A percentile compares a stretch with the other conserved stretches of the same genome.
Evolutionary conservation across 2,888 invertebrate species (phyloP).

Genomic region (Eumacrocentrus americanus): DNA sequence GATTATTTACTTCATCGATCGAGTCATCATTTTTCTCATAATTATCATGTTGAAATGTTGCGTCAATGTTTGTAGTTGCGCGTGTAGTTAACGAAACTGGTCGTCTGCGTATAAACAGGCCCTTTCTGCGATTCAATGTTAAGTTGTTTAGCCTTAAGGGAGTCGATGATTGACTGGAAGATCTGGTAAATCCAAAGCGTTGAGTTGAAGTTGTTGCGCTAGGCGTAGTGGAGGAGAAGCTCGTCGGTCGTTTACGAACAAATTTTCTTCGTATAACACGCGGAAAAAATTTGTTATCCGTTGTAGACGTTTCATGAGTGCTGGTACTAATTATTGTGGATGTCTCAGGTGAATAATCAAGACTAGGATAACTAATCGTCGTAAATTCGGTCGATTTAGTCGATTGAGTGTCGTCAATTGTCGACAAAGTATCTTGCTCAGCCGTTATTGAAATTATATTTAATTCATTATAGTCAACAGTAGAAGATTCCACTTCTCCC

Average conservation of each 20-base stretch:
- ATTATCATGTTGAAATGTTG: constrained; percentile 9
- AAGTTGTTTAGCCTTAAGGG: too few species aligned
- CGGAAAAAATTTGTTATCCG: constrained; percentile 24
- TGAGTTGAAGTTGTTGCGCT: constrained; percentile 4
- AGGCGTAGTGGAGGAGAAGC: constrained; percentile 20
- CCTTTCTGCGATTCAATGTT: constrained; percentile 48
- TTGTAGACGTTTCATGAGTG: constrained; percentile 19
- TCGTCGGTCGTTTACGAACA: constrained; percentile 43
- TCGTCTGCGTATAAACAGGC: constrained; percentile 45
- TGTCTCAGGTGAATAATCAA: neutral
- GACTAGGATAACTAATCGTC: neutral
- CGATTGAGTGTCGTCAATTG: neutral
- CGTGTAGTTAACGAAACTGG: constrained; percentile 42
- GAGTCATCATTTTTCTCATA: neutral
- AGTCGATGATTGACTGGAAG: too few species aligned
- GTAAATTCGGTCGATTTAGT: neutral
- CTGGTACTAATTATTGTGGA: constrained; percentile 19
- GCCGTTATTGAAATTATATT: constrained; percentile 15
- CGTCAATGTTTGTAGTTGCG: constrained; percentile 23
- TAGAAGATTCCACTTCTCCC: constrained; percentile 16
- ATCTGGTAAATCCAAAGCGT: constrained; percentile 26
- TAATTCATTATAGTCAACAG: constrained; percentile 9
- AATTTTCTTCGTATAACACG: constrained; percentile 45
- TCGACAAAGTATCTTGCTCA: neutral
- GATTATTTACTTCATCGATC: constrained; percentile 1